Percentiles rank a stretch among this genome's conserved stretches.
These are phyloP conservation scores for Drosophila aldrichi DNA, from an alignment of 2,888 invertebrate species.

Conservation along the genomic window DNA sequence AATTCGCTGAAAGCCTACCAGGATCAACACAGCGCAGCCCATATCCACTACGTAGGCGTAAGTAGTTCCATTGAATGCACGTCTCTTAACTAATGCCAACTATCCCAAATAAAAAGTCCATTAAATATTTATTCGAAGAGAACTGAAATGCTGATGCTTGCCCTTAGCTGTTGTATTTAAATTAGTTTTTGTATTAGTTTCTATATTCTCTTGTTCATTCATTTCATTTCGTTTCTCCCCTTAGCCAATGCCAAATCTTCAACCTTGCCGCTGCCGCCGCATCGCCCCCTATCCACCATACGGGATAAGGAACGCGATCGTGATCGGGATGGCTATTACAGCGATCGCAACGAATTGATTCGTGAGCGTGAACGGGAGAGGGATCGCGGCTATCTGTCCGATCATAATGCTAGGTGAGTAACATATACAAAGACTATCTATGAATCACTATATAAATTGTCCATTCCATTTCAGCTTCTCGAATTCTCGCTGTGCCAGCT, in stretches of 20 bases:
- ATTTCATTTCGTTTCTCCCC: not conserved
- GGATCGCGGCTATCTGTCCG: slow-evolving; percentile 91
- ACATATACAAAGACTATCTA: fast-evolving
- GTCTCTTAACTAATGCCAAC: slow-evolving; percentile 37
- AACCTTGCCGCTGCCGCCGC: slow-evolving; percentile 92
- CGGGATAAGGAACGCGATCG: slow-evolving; percentile 87
- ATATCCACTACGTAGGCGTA: slow-evolving; percentile 93
- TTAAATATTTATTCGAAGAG: slow-evolving; percentile 9
- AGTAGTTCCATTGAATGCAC: slow-evolving; percentile 86
- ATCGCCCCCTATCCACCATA: slow-evolving; percentile 86
- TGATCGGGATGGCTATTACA: slow-evolving; percentile 94
- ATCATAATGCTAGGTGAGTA: slow-evolving; percentile 90
- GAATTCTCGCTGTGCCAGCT: slow-evolving; percentile 92
- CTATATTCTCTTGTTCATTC: not conserved
- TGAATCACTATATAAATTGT: not conserved
- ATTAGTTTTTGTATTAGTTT: slow-evolving; percentile 12
- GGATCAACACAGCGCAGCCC: slow-evolving; percentile 94
- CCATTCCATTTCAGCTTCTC: slow-evolving; percentile 76
- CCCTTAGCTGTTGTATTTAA: slow-evolving; percentile 29
- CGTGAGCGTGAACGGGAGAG: slow-evolving; percentile 91
- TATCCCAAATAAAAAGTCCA: slow-evolving; percentile 10
- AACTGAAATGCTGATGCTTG: slow-evolving; percentile 29
- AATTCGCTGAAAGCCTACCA: slow-evolving; percentile 94
- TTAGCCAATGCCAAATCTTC: slow-evolving; percentile 92
- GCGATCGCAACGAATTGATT: slow-evolving; percentile 94